phyloP scores from a whole-genome alignment of 2,888 invertebrate genomes.

The Chorisops tibialis region DNA sequence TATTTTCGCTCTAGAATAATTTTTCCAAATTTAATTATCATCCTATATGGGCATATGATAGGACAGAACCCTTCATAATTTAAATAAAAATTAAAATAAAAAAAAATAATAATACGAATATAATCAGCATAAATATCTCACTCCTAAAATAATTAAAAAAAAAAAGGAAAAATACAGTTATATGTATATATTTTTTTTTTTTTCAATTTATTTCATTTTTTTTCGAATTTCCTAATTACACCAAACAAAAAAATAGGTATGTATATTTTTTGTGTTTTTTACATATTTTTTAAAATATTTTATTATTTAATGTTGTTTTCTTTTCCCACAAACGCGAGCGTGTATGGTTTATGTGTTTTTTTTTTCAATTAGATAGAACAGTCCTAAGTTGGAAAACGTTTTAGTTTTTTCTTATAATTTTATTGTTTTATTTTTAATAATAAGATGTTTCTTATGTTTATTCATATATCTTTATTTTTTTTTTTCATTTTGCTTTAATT shows the following conservation, averaged over 20 bases:
- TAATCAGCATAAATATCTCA: too few relatives aligned
- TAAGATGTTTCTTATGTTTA: neutral
- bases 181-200: too few relatives aligned
- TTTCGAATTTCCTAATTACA: conserved; percentile 31
- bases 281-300: conserved; percentile 5
- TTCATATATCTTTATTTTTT: neutral
- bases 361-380: conserved; percentile 22
- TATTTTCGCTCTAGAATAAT: too few relatives aligned
- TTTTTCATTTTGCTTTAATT: neutral
- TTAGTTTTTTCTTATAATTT: neutral
- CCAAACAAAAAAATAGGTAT: conserved; percentile 30
- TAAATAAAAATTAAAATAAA: too few relatives aligned
- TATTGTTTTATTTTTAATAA: neutral
- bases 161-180: too few relatives aligned
- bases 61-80: too few relatives aligned
- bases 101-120: too few relatives aligned
- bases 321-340: too few relatives aligned
- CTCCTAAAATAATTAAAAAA: too few relatives aligned
- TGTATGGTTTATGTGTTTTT: conserved; percentile 1
- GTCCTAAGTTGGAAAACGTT: conserved; percentile 17
- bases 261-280: conserved; percentile 14
- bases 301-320: conserved; percentile 2
- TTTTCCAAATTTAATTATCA: too few relatives aligned
- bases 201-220: conserved; percentile 30
- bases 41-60: too few relatives aligned